phyloP scores from a whole-genome alignment of 2,888 invertebrate species.

The Drosophila siamana region DNA sequence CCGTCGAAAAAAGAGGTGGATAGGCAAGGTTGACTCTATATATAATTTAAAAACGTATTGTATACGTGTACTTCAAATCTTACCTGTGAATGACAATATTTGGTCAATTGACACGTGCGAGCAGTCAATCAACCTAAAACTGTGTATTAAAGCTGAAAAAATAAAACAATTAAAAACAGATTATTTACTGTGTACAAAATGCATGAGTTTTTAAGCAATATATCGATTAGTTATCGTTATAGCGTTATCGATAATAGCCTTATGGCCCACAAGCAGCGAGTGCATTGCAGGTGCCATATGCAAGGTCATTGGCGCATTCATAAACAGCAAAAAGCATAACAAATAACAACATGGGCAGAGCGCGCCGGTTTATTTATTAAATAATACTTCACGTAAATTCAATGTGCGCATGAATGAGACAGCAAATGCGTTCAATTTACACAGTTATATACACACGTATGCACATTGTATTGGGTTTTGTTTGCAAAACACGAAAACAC shows the following conservation, averaged over 20 bases:
- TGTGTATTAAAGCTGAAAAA: constrained; percentile 28
- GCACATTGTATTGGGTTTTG: constrained; percentile 20
- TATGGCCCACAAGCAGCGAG: background rate
- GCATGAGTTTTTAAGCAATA: constrained; percentile 15
- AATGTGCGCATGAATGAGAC: constrained; percentile 41
- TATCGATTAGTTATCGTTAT: constrained; percentile 36
- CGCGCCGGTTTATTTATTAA: constrained; percentile 57
- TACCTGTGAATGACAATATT: constrained; percentile 41
- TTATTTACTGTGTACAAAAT: constrained; percentile 1
- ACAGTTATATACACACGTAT: constrained; percentile 5
- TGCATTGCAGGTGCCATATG: constrained; percentile 41
- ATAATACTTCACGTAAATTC: constrained; percentile 48
- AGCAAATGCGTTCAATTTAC: constrained; percentile 31
- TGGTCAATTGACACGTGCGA: constrained; percentile 47
- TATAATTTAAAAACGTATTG: no score
- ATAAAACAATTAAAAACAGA: constrained; percentile 4
- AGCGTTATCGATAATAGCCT: constrained; percentile 34
- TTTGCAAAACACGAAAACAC: constrained; percentile 47
- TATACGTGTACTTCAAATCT: constrained; percentile 10
- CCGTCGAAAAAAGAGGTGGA: background rate
- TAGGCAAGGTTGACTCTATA: background rate
- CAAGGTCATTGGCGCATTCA: constrained; percentile 48
- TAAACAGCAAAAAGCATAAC: constrained; percentile 37
- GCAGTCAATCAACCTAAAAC: constrained; percentile 41
- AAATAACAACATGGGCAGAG: constrained; percentile 32